Conservation (phyloP, 2,888 invertebrate genomes). For the Diarsia mendica region DNA sequence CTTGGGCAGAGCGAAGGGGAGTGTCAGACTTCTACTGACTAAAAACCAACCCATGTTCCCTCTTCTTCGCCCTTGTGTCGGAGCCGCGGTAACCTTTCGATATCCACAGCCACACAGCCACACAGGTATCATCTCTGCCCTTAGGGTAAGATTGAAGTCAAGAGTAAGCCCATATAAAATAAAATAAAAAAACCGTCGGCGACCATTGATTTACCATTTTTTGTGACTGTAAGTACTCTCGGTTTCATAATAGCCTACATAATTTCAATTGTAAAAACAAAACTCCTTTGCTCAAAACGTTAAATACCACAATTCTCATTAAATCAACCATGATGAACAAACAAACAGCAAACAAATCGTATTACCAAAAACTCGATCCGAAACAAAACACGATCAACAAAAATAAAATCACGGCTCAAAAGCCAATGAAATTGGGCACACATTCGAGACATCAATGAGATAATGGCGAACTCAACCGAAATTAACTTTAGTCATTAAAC, state of each 20-base stretch:
- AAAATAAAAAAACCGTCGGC: neutral
- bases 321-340: neutral
- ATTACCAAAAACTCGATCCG: constrained; percentile 19
- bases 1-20: too few relatives aligned
- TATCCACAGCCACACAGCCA: too few relatives aligned
- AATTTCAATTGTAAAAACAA: too few relatives aligned
- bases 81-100: too few relatives aligned
- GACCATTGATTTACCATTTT: neutral
- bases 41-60: too few relatives aligned
- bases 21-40: too few relatives aligned
- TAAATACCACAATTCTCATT: neutral
- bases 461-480: constrained; percentile 65
- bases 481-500: constrained; percentile 78
- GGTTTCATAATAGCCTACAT: neutral
- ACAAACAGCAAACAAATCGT: constrained; percentile 4
- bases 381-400: constrained; percentile 30
- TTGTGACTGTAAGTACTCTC: neutral
- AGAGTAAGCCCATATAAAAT: too few relatives aligned
- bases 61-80: too few relatives aligned
- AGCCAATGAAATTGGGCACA: constrained; percentile 52
- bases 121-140: too few relatives aligned
- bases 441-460: constrained; percentile 61
- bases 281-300: too few relatives aligned
- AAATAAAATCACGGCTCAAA: constrained; percentile 24
- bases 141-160: too few relatives aligned